Evolutionary conservation across 2,113 vertebrate genomes (phyloP), one percentile per base, ranked within the genome.

Genomic region (Chaenocephalus aceratus): DNA sequence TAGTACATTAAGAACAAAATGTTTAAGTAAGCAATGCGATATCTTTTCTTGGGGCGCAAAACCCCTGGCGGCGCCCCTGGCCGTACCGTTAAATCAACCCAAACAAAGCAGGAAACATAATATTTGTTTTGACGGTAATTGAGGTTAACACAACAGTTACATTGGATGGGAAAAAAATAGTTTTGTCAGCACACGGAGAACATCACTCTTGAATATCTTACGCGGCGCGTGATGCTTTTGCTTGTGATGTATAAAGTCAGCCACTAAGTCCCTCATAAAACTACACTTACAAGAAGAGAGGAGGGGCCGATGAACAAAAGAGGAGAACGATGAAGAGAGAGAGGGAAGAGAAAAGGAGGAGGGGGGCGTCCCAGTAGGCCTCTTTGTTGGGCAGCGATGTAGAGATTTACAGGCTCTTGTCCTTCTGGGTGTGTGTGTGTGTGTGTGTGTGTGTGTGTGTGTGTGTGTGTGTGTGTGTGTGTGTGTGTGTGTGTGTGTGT

Each of bases 341-440:
- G 10, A 57, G 76, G 62, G 70, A 66, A 30, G 63, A 73, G 52
- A 74, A 0, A 1, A 44, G 60, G 36, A 49, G 64, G 75, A 62
- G 44, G 21, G 21, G 51, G 59, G 62, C 2, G 21, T 86, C 86
- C 86, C 85, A 59, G 63, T 73, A 68, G 88, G 79, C 85, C 56
- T 83, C 83, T 89, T 90, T 89, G 82, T 89, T 86, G 84, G 84
- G 80, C 80, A 82, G 86, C 49, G 58, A 85, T 92, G 84, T 84
- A 84, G 75, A 89, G 86, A 90, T 90, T 87, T 90, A 90, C 80
- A 90, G 85, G 76, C 71, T 80, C 75, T 72, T 87, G 77, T 82
- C 77, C 75, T 66, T 74, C 51, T 77, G 80, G 51, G 61, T 59
- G 51, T 58, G 21, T 21, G 21, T 21, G 21, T 21, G 21, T 21